Percentiles rank a stretch among this genome's conserved stretches.
Conservation (phyloP, 1,140 invertebrate species). For the Yoshiicerus persimilis region DNA sequence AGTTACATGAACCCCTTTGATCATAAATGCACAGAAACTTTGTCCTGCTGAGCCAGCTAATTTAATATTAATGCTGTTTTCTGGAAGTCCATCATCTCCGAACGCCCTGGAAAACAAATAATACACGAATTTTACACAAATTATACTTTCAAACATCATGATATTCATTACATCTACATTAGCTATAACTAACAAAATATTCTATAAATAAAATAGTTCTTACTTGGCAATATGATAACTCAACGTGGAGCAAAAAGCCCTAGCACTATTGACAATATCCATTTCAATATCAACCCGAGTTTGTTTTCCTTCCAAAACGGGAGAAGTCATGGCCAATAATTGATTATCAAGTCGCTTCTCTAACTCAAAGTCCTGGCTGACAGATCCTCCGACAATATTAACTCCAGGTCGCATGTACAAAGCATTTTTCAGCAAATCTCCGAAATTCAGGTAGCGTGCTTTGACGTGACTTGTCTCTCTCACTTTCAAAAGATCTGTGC, state of each 20-base stretch:
- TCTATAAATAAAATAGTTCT: slow-evolving; percentile 51
- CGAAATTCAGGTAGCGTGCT: slow-evolving; percentile 81
- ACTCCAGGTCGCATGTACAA: slow-evolving; percentile 82
- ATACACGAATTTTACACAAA: background rate
- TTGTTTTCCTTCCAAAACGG: slow-evolving; percentile 72
- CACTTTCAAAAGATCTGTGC: slow-evolving; percentile 83
- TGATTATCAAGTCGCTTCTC: slow-evolving; percentile 85
- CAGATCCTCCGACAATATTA: slow-evolving; percentile 87
- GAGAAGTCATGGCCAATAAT: slow-evolving; percentile 72
- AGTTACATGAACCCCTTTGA: slow-evolving; percentile 82
- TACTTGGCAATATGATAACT: slow-evolving; percentile 92
- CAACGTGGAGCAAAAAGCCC: slow-evolving; percentile 89
- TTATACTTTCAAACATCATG: background rate
- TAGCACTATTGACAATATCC: slow-evolving; percentile 85
- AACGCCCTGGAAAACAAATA: slow-evolving; percentile 68
- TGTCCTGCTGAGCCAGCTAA: slow-evolving; percentile 95
- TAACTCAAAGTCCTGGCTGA: slow-evolving; percentile 85
- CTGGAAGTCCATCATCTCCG: slow-evolving; percentile 83
- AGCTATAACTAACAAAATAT: background rate
- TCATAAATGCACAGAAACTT: slow-evolving; percentile 98
- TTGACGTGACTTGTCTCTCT: slow-evolving; percentile 67
- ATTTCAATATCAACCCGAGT: slow-evolving; percentile 72
- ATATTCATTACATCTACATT: no score
- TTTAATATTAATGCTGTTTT: slow-evolving; percentile 80
- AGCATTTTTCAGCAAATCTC: slow-evolving; percentile 83